A percentile compares a stretch with the other conserved stretches of the same genome.
These are phyloP conservation scores for Hucho hucho DNA, from an alignment of 2,113 vertebrate genomes.

Conservation along the genomic window DNA sequence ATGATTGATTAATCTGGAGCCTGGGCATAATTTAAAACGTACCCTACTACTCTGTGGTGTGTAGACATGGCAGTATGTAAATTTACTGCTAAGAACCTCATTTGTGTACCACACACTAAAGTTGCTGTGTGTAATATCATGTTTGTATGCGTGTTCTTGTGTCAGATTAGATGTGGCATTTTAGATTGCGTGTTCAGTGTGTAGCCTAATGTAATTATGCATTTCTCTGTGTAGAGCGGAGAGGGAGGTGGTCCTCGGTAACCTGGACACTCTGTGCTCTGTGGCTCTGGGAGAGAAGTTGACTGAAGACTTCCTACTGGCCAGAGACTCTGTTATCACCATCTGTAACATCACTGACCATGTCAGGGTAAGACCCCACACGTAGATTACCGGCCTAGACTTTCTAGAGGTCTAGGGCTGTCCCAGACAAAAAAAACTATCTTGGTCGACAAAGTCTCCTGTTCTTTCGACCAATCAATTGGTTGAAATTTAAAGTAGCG, in stretches of 20 bases:
- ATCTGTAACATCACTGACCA: conserved; percentile 82
- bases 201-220: not conserved
- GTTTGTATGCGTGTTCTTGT: not conserved
- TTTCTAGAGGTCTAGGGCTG: not conserved
- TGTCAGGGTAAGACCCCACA: conserved; percentile 74
- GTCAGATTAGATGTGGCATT: too few species aligned
- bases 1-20: conserved; percentile 21
- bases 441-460: too few species aligned
- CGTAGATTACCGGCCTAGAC: not conserved
- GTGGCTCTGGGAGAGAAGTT: conserved; percentile 82
- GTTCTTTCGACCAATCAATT: too few species aligned
- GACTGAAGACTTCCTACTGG: conserved; percentile 84
- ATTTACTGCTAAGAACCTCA: too few species aligned
- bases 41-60: too few species aligned
- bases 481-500: too few species aligned
- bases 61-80: too few species aligned
- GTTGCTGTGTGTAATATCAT: not conserved
- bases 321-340: conserved; percentile 82
- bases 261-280: conserved; percentile 86
- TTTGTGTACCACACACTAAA: too few species aligned
- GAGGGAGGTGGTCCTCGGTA: conserved; percentile 90
- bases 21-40: conserved; percentile 16
- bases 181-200: not conserved
- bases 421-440: too few species aligned
- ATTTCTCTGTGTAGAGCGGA: conserved; percentile 77